Conservation (phyloP, 2,113 vertebrate genomes). For the Mobula birostris region DNA sequence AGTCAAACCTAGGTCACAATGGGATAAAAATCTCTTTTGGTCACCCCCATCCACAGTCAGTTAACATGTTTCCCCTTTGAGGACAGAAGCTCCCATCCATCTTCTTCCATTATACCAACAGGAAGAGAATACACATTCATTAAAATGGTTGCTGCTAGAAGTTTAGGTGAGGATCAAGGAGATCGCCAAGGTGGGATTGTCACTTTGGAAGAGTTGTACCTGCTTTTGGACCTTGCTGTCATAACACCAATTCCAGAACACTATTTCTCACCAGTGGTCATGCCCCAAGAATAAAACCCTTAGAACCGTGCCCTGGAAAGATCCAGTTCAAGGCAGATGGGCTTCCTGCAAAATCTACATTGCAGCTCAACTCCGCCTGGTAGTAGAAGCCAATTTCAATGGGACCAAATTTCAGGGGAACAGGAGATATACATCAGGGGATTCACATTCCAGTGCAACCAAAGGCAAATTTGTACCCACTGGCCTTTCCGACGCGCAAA, state of each 20-base stretch:
- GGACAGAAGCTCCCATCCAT: not conserved
- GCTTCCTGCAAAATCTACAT: not conserved
- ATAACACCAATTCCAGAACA: not conserved
- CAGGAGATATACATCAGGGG: too few relatives aligned
- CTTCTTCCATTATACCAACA: not conserved
- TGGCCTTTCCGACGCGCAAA: not conserved
- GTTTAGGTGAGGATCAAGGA: not conserved
- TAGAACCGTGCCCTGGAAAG: not conserved
- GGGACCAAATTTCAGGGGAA: too few relatives aligned
- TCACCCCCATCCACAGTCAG: conserved; percentile 6
- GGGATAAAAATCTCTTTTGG: conserved; percentile 38
- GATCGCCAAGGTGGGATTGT: not conserved
- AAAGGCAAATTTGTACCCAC: too few relatives aligned
- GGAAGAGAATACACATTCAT: not conserved
- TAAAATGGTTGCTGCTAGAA: not conserved
- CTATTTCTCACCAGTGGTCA: too few relatives aligned
- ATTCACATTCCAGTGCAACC: too few relatives aligned
- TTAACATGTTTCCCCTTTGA: not conserved
- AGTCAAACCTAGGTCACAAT: conserved; percentile 77
- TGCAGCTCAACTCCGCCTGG: not conserved
- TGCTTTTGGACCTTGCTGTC: not conserved
- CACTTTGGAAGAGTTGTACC: not conserved
- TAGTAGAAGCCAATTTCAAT: not conserved
- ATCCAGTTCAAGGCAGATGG: not conserved
- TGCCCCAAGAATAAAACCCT: not conserved